Evolutionary conservation across 53 echinoderm and acorn worm genomes (phyloP).

Genomic region (Arbacia lixula): DNA sequence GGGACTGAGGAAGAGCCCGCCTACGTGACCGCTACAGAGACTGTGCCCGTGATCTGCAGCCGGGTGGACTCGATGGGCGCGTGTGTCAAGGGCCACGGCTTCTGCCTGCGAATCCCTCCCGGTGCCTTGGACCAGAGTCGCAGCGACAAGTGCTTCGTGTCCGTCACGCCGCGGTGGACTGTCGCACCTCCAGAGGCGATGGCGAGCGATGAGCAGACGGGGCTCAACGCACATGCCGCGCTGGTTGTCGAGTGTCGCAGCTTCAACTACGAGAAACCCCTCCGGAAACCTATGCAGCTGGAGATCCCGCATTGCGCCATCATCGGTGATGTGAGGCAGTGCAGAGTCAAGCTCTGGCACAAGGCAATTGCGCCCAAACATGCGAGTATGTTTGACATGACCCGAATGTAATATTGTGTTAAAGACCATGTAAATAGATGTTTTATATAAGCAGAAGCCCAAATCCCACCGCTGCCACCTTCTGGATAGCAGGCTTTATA

Average conservation of each 20-base stretch:
- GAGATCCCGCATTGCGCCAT: conserved; percentile 49
- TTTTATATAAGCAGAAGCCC: too few species aligned
- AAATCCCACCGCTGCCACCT: too few species aligned
- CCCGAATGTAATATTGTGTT: too few species aligned
- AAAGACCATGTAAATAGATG: too few species aligned
- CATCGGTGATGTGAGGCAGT: conserved; percentile 23
- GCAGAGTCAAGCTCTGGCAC: conserved; percentile 35
- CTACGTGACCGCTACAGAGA: conserved; percentile 16
- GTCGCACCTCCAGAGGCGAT: background rate
- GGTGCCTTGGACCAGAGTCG: background rate
- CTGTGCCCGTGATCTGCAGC: conserved; percentile 25
- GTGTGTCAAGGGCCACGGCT: conserved; percentile 11
- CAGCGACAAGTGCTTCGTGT: conserved; percentile 22
- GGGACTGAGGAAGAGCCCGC: background rate
- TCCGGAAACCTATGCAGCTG: conserved; percentile 25
- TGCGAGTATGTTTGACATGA: too few species aligned
- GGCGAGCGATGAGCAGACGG: background rate
- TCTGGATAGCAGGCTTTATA: too few species aligned
- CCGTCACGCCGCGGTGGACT: conserved; percentile 8
- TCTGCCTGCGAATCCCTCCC: conserved; percentile 26
- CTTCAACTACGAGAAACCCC: conserved; percentile 44
- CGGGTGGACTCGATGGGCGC: background rate
- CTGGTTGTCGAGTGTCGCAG: conserved; percentile 34
- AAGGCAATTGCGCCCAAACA: too few species aligned
- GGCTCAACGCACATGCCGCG: conserved; percentile 24